Base-by-base conservation (phyloP, 2,888 invertebrate genomes). In the Chelonus formosanus region DNA sequence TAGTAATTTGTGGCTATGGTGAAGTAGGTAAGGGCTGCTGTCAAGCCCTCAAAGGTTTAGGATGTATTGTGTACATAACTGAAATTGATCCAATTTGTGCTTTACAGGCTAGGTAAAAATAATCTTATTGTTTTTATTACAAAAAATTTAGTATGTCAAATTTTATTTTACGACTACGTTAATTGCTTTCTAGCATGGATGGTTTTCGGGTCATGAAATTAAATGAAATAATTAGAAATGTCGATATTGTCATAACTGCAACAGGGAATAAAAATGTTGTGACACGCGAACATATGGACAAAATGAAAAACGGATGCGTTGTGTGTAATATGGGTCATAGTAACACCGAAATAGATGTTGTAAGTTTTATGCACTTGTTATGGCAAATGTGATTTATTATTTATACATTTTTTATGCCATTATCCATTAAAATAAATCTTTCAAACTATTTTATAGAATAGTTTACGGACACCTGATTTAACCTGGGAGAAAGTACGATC, bases 41-140 rank as follows among this genome's bases (percentile, higher is more conserved):
- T 73, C 96, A 97, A 82, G 96, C 97, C 4, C 86, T 98, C 8
- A 96, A 96, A 85, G 97, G 96, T 0, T 87, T 98, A 69, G 98
- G 98, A 8, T 95, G 96, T 85, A 94, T 97, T 77, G 96, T 96
- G 68, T 92, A 92, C 85, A 89, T 93, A 58, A 97, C 97, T 34
- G 98, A 98, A 87, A 96, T 98, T 74, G 98, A 98, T 86, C 98
- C 98, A 0, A 98, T 98, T 79, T 98, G 98, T 86, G 98, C 97
- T 34, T 86, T 98, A 45, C 98, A 98, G 86, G 98, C 97, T 36
- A 93, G 92, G 91, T 91, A 85, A 82, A 79, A 44, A 34, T 20
- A 20, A 20, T 20, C 2, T 20, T 20, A 20, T 20, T 20, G 2
- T 20, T 20, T 1, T 20, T 20, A 20, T 20, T 20, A 20, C 20